A percentile compares a stretch with the other conserved stretches of the same genome.
These are phyloP conservation scores for Geotrypetes seraphini DNA, from an alignment of 2,797 vertebrate species.

Conservation along the genomic window DNA sequence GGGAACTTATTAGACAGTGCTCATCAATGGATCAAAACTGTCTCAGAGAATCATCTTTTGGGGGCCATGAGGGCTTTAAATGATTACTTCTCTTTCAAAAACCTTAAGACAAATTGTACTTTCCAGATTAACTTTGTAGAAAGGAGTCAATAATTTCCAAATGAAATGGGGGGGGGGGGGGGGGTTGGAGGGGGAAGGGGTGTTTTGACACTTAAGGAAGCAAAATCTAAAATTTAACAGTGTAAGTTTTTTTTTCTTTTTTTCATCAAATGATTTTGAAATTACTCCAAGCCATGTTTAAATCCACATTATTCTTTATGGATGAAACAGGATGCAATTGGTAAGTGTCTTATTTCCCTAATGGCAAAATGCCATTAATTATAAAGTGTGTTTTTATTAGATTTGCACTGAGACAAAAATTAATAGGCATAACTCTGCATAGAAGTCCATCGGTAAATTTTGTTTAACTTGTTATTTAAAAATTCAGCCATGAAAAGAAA, in stretches of 20 bases:
- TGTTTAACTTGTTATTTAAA: no score
- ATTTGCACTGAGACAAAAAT: conserved; percentile 15
- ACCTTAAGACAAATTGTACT: conserved; percentile 36
- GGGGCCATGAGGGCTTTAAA: conserved; percentile 25
- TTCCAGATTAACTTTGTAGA: conserved; percentile 22
- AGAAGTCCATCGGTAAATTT: not conserved
- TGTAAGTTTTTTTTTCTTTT: no score
- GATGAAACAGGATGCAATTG: conserved; percentile 19
- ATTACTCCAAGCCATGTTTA: no score
- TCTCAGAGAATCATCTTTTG: conserved; percentile 34
- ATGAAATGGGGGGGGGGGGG: not conserved
- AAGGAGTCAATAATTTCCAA: conserved; percentile 27
- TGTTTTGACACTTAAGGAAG: no score
- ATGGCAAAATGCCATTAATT: conserved; percentile 24
- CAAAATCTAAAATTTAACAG: no score
- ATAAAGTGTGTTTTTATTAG: conserved; percentile 17
- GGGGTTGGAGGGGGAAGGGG: no score
- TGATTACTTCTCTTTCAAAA: conserved; percentile 32
- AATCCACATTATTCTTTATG: conserved; percentile 24
- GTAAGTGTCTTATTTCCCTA: conserved; percentile 17
- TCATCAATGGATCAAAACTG: conserved; percentile 50
- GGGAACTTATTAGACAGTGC: conserved; percentile 42
- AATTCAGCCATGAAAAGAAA: no score
- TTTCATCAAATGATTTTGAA: conserved; percentile 22
- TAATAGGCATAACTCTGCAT: conserved; percentile 9